phyloP scores from a whole-genome alignment of 2,113 vertebrate species.

The Dasyprocta punctata region DNA sequence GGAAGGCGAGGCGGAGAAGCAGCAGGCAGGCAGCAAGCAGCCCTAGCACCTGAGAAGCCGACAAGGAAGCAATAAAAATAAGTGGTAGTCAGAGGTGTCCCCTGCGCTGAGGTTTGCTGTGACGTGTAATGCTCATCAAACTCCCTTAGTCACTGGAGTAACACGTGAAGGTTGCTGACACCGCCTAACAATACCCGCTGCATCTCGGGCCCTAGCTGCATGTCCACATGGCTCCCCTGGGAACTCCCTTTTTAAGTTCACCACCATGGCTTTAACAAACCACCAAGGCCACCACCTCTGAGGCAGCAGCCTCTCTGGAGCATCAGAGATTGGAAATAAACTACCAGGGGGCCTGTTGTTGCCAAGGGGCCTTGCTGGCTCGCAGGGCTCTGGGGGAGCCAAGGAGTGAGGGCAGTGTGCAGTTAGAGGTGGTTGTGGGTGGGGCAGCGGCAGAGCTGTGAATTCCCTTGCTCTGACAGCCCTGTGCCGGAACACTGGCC shows the following conservation, averaged over 20 bases:
- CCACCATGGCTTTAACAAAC: neutral
- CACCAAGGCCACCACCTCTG: neutral
- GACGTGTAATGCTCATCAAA: neutral
- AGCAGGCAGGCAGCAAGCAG: neutral
- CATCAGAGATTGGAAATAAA: neutral
- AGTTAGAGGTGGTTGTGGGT: neutral
- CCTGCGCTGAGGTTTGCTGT: neutral
- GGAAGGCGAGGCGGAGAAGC: neutral
- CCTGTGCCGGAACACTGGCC: neutral
- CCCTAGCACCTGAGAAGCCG: neutral
- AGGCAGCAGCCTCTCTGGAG: neutral
- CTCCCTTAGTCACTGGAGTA: neutral
- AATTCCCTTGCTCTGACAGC: neutral
- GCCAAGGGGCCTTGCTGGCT: neutral
- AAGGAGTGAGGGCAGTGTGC: neutral
- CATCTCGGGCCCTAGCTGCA: fast-evolving
- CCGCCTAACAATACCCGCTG: neutral
- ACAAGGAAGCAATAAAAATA: neutral
- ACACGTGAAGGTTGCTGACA: neutral
- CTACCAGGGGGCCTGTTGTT: neutral
- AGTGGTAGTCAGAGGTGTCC: neutral
- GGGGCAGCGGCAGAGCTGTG: neutral
- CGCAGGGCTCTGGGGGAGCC: neutral
- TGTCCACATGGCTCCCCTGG: neutral
- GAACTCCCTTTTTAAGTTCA: neutral